Percentiles rank a stretch among this genome's conserved stretches.
Conservation (phyloP, 2,888 invertebrate species). For the Mechanitis mazaeus region DNA sequence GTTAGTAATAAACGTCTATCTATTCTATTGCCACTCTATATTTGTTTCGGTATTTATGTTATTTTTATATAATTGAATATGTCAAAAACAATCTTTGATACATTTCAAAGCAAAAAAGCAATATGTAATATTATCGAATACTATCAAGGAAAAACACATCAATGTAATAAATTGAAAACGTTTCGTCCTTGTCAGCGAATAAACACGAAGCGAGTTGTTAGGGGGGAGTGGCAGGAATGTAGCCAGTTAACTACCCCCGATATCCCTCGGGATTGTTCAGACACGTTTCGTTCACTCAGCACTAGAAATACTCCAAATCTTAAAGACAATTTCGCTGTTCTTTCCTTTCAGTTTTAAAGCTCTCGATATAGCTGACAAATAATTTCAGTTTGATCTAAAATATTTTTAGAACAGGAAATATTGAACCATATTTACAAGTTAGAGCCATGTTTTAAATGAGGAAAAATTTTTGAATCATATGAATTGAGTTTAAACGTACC, state of each 20-base stretch:
- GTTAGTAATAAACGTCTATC: too few relatives aligned
- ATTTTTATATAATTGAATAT: too few relatives aligned
- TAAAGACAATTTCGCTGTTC: slow-evolving; percentile 62
- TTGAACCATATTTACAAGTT: neutral
- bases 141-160: neutral
- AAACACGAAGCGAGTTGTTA: slow-evolving; percentile 48
- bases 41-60: too few relatives aligned
- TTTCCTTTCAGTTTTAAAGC: slow-evolving; percentile 47
- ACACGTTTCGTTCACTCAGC: slow-evolving; percentile 64
- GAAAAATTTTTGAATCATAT: too few relatives aligned
- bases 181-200: slow-evolving; percentile 24
- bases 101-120: too few relatives aligned
- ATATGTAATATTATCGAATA: too few relatives aligned
- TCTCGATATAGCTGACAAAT: slow-evolving; percentile 50
- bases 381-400: slow-evolving; percentile 38
- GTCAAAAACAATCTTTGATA: too few relatives aligned
- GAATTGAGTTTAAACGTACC: too few relatives aligned
- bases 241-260: slow-evolving; percentile 53
- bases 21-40: too few relatives aligned
- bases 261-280: slow-evolving; percentile 51
- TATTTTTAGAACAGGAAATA: slow-evolving; percentile 25
- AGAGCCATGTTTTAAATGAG: too few relatives aligned
- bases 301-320: slow-evolving; percentile 54
- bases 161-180: slow-evolving; percentile 2
- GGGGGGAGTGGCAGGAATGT: slow-evolving; percentile 49